phyloP scores from a whole-genome alignment of 1,140 invertebrate species.

The Nixonia krombeini region DNA sequence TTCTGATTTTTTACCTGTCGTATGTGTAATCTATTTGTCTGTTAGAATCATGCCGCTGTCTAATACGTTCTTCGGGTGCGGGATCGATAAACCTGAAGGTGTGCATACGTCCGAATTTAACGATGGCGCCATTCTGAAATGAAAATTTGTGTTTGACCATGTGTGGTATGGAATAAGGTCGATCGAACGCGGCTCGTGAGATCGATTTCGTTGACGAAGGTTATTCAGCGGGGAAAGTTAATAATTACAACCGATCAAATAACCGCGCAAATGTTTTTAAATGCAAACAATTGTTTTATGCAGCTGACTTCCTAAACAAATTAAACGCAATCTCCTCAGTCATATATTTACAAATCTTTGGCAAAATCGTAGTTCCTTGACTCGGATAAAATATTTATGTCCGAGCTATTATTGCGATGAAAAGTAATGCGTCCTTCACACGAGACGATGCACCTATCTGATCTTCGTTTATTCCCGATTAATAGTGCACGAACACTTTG shows the following conservation, averaged over 20 bases:
- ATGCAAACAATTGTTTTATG: neutral
- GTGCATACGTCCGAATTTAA: slow-evolving; percentile 92
- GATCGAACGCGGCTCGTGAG: slow-evolving; percentile 23
- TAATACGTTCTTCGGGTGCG: slow-evolving; percentile 84
- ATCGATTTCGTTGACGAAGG: slow-evolving; percentile 9
- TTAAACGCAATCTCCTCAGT: too few species aligned
- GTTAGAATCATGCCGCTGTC: slow-evolving; percentile 80
- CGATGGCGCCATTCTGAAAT: slow-evolving; percentile 84
- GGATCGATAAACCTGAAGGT: slow-evolving; percentile 96
- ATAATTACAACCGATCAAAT: too few species aligned
- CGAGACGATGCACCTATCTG: neutral
- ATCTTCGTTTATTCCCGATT: neutral
- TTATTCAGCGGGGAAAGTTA: too few species aligned
- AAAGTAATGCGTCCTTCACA: neutral
- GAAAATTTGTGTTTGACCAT: slow-evolving; percentile 42
- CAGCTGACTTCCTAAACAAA: neutral
- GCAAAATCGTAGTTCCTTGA: slow-evolving; percentile 4
- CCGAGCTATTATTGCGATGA: neutral
- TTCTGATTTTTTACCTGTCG: slow-evolving; percentile 83
- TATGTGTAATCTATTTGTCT: slow-evolving; percentile 78
- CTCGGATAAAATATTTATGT: neutral
- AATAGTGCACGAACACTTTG: too few species aligned
- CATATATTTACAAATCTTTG: too few species aligned
- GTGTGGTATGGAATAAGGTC: slow-evolving; percentile 22
- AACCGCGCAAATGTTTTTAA: neutral